Conservation (phyloP, 1,140 invertebrate genomes). For the Neotoxoptera formosana region DNA sequence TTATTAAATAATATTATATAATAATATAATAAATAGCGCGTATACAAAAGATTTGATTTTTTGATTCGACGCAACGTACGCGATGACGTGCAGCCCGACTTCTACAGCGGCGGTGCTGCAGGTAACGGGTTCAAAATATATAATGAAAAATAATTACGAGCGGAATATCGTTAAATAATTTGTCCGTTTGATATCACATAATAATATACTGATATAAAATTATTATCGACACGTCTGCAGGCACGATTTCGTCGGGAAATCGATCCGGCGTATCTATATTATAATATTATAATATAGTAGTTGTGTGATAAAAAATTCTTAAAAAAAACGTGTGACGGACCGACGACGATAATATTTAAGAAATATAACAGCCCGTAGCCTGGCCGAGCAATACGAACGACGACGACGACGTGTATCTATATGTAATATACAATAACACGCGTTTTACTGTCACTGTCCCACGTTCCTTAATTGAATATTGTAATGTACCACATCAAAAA, state of each 20-base stretch:
- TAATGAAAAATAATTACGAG: neutral
- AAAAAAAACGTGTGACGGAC: constrained; percentile 23
- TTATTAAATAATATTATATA: neutral
- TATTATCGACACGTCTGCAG: neutral
- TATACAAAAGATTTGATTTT: constrained; percentile 54
- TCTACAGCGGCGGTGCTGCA: neutral
- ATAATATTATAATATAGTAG: too few relatives aligned
- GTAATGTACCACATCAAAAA: constrained; percentile 48
- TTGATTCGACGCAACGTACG: constrained; percentile 23
- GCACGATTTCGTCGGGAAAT: neutral
- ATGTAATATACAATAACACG: neutral
- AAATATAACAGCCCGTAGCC: constrained; percentile 31
- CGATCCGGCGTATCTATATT: neutral
- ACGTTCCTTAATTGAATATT: constrained; percentile 57
- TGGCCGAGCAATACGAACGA: neutral
- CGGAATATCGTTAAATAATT: neutral
- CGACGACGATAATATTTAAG: constrained; percentile 44
- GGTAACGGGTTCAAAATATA: constrained; percentile 1
- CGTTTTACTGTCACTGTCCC: constrained; percentile 53
- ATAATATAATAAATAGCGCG: too few relatives aligned
- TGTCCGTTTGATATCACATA: neutral
- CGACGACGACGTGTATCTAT: too few relatives aligned
- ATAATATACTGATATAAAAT: neutral
- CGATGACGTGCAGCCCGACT: neutral
- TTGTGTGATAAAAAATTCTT: constrained; percentile 26